Conservation (phyloP, 2,797 vertebrate species). For the Agapornis canus region DNA sequence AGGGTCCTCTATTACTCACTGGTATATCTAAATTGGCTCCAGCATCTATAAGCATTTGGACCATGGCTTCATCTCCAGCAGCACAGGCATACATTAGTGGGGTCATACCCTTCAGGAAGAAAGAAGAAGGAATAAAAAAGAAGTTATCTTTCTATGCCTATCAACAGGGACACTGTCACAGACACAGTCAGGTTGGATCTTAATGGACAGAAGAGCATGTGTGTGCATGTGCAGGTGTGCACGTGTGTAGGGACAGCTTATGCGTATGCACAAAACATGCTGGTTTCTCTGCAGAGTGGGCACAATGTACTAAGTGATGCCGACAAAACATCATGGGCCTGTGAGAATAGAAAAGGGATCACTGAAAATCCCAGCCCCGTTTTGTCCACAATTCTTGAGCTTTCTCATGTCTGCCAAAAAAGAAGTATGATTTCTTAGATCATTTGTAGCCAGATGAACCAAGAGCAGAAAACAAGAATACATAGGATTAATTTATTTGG, state of each 20-base stretch:
- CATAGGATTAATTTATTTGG: slow-evolving; percentile 17
- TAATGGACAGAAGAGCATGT: accelerated
- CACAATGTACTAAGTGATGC: background rate
- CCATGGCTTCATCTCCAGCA: slow-evolving; percentile 95
- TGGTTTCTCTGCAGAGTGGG: background rate
- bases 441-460: slow-evolving; percentile 11
- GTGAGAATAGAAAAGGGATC: background rate
- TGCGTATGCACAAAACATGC: accelerated
- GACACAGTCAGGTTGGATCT: background rate
- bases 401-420: background rate
- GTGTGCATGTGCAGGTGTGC: accelerated
- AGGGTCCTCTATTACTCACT: slow-evolving; percentile 74
- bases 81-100: slow-evolving; percentile 97
- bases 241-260: accelerated
- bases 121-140: background rate
- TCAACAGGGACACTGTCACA: background rate
- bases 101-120: slow-evolving; percentile 88
- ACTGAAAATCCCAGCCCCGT: background rate
- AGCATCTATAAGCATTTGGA: slow-evolving; percentile 98
- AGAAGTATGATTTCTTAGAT: slow-evolving; percentile 1
- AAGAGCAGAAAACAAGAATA: background rate
- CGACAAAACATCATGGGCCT: background rate
- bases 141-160: background rate
- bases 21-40: slow-evolving; percentile 92
- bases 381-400: background rate